Conservation (phyloP, 2,113 vertebrate species). For the Phrynosoma blainvillii region DNA sequence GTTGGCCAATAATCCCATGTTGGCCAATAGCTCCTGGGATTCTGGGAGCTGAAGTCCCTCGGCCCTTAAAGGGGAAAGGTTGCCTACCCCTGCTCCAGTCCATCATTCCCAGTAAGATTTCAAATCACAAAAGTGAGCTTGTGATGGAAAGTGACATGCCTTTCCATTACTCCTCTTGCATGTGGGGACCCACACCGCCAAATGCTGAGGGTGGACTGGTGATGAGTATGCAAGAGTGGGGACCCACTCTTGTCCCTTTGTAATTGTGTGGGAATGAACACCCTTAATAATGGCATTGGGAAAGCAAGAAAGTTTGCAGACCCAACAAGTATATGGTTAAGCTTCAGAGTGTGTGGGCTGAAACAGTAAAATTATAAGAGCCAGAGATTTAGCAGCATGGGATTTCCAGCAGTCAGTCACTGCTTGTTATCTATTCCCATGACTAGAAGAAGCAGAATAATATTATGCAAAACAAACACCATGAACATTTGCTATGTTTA, state of each 20-base stretch:
- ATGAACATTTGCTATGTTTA: not conserved
- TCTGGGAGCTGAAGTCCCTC: too few relatives aligned
- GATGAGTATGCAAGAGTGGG: not conserved
- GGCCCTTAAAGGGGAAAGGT: too few relatives aligned
- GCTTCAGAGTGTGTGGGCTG: not conserved
- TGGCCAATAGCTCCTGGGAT: too few relatives aligned
- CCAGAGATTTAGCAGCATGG: not conserved
- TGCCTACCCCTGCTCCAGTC: too few relatives aligned
- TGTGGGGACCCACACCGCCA: too few relatives aligned
- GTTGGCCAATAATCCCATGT: too few relatives aligned
- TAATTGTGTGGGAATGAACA: not conserved
- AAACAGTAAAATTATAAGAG: not conserved
- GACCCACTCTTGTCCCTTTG: not conserved
- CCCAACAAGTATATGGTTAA: not conserved
- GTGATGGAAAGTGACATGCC: not conserved
- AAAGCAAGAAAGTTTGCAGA: too few relatives aligned
- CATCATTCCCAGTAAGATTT: not conserved
- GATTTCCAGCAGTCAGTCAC: not conserved
- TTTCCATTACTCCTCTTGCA: too few relatives aligned
- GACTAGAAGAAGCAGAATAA: not conserved
- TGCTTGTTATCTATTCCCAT: not conserved
- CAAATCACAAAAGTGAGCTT: not conserved
- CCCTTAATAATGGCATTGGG: not conserved
- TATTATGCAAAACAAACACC: not conserved
- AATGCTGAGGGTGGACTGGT: not conserved